Percentiles rank a stretch among this genome's conserved stretches.
These are phyloP conservation scores for Pluvianellus socialis DNA, from an alignment of 2,113 vertebrate species.

Conservation along the genomic window DNA sequence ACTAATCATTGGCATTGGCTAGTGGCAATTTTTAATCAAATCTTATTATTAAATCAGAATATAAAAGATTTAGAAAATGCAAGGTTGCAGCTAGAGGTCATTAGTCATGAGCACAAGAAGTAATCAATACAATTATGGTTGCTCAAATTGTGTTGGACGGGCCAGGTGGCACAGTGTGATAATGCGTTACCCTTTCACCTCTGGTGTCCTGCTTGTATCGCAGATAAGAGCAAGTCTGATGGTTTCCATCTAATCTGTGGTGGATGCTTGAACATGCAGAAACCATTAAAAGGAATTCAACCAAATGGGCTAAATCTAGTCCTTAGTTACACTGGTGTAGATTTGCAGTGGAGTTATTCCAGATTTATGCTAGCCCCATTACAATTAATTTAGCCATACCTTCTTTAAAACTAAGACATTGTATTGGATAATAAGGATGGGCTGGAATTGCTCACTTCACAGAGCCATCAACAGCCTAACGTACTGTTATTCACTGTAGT, in stretches of 20 bases:
- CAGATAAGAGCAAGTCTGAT: background rate
- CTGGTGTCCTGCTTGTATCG: background rate
- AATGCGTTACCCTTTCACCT: constrained; percentile 61
- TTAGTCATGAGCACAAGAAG: constrained; percentile 62
- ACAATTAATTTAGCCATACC: background rate
- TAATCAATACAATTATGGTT: constrained; percentile 62
- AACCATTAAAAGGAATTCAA: constrained; percentile 7
- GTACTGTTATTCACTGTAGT: background rate
- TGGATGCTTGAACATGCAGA: background rate
- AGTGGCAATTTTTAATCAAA: constrained; percentile 69
- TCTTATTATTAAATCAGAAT: constrained; percentile 68
- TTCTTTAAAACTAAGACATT: background rate
- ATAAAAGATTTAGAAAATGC: constrained; percentile 60
- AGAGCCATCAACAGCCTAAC: background rate
- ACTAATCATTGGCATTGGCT: constrained; percentile 58
- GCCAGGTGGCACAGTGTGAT: constrained; percentile 53
- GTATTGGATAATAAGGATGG: background rate
- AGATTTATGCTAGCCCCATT: background rate
- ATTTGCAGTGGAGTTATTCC: background rate
- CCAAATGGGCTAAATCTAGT: background rate
- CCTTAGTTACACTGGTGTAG: background rate
- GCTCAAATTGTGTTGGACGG: constrained; percentile 39
- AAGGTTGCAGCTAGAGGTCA: constrained; percentile 60
- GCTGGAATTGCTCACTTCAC: background rate
- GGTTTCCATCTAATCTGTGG: background rate